phyloP scores from a whole-genome alignment of 2,888 invertebrate species.

The Strigamia crassipes region DNA sequence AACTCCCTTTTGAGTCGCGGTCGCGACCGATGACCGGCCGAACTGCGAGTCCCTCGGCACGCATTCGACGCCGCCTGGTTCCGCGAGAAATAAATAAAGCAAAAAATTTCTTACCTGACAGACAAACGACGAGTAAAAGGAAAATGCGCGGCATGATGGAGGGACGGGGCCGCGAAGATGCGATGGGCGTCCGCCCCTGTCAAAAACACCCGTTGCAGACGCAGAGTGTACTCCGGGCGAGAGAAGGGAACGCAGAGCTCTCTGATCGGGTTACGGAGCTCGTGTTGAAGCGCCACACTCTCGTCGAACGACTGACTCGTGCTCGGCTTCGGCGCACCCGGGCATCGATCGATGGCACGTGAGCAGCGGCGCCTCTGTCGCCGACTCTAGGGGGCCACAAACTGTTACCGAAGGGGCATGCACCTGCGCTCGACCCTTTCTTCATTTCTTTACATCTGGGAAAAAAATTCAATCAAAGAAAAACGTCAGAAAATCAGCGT shows the following conservation, averaged over 20 bases:
- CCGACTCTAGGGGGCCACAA: slow-evolving; percentile 10
- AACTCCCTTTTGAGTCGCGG: neutral
- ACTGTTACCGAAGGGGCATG: neutral
- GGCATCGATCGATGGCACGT: neutral
- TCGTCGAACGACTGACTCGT: slow-evolving; percentile 28
- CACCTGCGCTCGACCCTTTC: neutral
- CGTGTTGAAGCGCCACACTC: slow-evolving; percentile 25
- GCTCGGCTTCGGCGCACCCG: slow-evolving; percentile 9
- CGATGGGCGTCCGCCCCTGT: slow-evolving; percentile 11
- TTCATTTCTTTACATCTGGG: neutral
- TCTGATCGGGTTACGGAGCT: slow-evolving; percentile 26
- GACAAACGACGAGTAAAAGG: neutral
- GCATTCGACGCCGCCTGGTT: neutral
- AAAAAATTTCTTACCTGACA: neutral
- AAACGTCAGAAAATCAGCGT: neutral
- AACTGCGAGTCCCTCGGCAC: neutral
- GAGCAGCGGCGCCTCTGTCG: slow-evolving; percentile 35
- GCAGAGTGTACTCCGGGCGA: slow-evolving; percentile 31
- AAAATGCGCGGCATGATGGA: neutral
- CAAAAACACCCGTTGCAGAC: slow-evolving; percentile 5
- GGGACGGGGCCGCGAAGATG: slow-evolving; percentile 22
- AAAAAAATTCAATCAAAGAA: neutral
- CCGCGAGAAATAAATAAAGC: neutral
- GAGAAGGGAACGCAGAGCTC: neutral
- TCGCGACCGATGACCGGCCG: slow-evolving; percentile 14